These are phyloP conservation scores for Macropodus opercularis DNA, from an alignment of 2,797 vertebrate species.

Conservation along the genomic window DNA sequence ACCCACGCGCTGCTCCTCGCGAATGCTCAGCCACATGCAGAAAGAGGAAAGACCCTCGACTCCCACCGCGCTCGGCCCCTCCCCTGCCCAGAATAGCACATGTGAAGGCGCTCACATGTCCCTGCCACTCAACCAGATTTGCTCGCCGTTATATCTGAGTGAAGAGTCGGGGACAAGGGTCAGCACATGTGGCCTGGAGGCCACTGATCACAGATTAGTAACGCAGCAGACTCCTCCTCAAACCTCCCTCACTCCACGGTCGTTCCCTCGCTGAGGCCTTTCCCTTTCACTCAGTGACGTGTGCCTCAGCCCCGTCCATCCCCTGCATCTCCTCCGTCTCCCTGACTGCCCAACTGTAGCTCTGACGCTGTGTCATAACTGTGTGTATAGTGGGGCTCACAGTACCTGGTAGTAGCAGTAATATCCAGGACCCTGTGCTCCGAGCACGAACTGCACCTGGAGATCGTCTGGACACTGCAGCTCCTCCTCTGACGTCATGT, in stretches of 20 bases:
- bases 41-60: constrained; percentile 61
- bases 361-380: too few species aligned
- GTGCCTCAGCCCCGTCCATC: constrained; percentile 10
- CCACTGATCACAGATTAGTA: constrained; percentile 58
- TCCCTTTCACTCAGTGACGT: constrained; percentile 19
- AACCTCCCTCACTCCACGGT: background rate
- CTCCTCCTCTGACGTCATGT: constrained; percentile 95
- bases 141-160: constrained; percentile 38
- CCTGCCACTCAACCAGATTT: constrained; percentile 78
- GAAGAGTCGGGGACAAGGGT: too few species aligned
- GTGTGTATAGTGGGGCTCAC: background rate
- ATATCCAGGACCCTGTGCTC: constrained; percentile 85
- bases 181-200: constrained; percentile 45
- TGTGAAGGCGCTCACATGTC: constrained; percentile 80
- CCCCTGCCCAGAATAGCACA: constrained; percentile 79
- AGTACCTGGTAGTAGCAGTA: constrained; percentile 83
- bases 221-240: constrained; percentile 22
- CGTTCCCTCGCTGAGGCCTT: constrained; percentile 27
- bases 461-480: constrained; percentile 90
- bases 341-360: constrained; percentile 12
- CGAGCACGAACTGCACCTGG: constrained; percentile 88
- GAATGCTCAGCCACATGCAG: constrained; percentile 50
- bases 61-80: constrained; percentile 37
- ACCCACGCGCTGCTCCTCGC: constrained; percentile 60
- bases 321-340: background rate